These are phyloP conservation scores for Achlya flavicornis DNA, from an alignment of 2,888 invertebrate genomes.

Conservation along the genomic window DNA sequence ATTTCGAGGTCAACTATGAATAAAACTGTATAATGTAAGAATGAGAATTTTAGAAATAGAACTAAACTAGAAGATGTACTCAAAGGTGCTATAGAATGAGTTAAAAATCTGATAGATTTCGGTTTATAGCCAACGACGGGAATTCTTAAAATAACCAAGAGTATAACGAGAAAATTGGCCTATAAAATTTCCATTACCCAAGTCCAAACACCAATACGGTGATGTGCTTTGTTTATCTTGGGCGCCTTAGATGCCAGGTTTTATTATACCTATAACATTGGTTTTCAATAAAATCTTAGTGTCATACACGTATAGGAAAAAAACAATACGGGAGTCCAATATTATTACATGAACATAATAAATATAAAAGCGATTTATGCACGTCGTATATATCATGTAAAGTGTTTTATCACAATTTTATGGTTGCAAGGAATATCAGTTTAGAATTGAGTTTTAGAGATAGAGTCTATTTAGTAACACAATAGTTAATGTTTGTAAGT, in stretches of 20 bases:
- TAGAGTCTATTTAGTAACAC: not conserved
- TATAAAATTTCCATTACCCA: conserved; percentile 63
- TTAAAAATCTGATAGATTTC: conserved; percentile 5
- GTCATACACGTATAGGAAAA: conserved; percentile 49
- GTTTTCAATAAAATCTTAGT: conserved; percentile 66
- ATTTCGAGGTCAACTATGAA: not conserved
- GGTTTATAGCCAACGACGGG: conserved; percentile 31
- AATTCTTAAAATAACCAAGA: conserved; percentile 44
- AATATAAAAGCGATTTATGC: conserved; percentile 56
- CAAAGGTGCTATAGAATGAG: not conserved
- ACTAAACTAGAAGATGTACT: not conserved
- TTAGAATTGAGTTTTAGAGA: not conserved
- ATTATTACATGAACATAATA: conserved; percentile 53
- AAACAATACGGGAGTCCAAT: conserved; percentile 61
- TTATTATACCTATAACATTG: conserved; percentile 66
- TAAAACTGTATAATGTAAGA: not conserved
- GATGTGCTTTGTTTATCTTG: conserved; percentile 58
- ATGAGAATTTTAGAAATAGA: not conserved
- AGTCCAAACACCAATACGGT: conserved; percentile 46
- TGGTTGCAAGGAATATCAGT: conserved; percentile 17
- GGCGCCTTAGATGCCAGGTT: conserved; percentile 56
- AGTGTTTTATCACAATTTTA: conserved; percentile 31
- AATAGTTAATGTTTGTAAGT: not conserved
- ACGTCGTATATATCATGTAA: conserved; percentile 42
- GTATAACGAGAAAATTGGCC: conserved; percentile 59